Conservation (phyloP, 2,797 vertebrate species). For the Sebastes itinus region DNA sequence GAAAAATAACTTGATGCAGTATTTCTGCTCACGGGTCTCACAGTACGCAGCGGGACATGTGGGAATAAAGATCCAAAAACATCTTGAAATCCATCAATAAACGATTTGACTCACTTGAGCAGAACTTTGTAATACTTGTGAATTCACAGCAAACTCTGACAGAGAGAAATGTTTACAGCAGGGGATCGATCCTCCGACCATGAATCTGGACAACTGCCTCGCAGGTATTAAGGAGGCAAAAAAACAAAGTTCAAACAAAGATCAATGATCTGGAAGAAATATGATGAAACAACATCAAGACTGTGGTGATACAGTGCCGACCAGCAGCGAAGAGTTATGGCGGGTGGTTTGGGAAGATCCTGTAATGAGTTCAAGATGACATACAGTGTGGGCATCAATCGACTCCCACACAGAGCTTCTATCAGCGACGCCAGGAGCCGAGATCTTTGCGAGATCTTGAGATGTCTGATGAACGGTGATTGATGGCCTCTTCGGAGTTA, state of each 20-base stretch:
- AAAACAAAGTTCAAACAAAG: constrained; percentile 7
- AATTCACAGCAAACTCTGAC: background rate
- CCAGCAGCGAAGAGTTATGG: background rate
- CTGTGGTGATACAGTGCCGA: background rate
- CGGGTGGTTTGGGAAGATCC: background rate
- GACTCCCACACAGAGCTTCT: no score
- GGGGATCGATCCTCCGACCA: constrained; percentile 9
- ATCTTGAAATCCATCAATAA: background rate
- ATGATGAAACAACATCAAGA: background rate
- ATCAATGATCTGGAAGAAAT: background rate
- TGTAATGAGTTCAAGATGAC: background rate
- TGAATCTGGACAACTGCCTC: background rate
- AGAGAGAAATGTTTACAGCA: constrained; percentile 5
- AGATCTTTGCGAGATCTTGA: background rate
- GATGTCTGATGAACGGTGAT: background rate
- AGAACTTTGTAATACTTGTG: background rate
- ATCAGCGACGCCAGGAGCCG: background rate
- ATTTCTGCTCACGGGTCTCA: background rate
- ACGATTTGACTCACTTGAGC: background rate
- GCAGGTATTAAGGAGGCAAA: constrained; percentile 5
- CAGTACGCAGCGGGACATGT: background rate
- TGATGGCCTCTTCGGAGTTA: background rate
- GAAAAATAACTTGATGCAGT: background rate
- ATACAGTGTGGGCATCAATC: background rate
- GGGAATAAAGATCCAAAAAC: background rate